phyloP scores from a whole-genome alignment of 2,888 invertebrate species.

The Dolomedes plantarius region DNA sequence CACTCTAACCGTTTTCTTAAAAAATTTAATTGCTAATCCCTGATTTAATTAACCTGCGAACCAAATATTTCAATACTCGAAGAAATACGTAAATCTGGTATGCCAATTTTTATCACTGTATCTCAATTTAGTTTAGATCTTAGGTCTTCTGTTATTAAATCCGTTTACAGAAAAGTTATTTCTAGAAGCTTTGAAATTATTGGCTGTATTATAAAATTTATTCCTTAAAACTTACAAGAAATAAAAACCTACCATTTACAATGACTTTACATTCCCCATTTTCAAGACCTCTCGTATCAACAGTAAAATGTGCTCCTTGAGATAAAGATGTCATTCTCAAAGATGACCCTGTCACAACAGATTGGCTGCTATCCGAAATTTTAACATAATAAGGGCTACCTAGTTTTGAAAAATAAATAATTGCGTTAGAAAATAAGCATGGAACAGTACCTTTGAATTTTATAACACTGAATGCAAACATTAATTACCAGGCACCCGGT shows the following conservation, averaged over 20 bases:
- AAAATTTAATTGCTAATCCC: too few relatives aligned
- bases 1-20: too few relatives aligned
- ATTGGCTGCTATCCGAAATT: slow-evolving; percentile 84
- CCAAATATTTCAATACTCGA: too few relatives aligned
- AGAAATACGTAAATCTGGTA: too few relatives aligned
- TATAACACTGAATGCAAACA: background rate
- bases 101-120: too few relatives aligned
- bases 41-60: too few relatives aligned
- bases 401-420: slow-evolving; percentile 74
- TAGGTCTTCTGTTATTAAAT: too few relatives aligned
- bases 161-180: too few relatives aligned
- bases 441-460: background rate
- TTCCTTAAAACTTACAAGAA: too few relatives aligned
- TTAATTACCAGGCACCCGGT: slow-evolving; percentile 88
- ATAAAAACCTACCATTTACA: slow-evolving; percentile 73
- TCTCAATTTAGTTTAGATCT: too few relatives aligned
- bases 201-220: too few relatives aligned
- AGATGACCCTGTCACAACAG: slow-evolving; percentile 82
- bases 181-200: too few relatives aligned
- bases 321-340: slow-evolving; percentile 84
- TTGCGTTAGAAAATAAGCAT: background rate
- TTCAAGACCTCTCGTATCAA: slow-evolving; percentile 79
- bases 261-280: slow-evolving; percentile 72
- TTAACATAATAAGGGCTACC: slow-evolving; percentile 97
- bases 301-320: slow-evolving; percentile 81